Percentiles rank a stretch among this genome's conserved stretches.
These are phyloP conservation scores for Saccopteryx bilineata DNA, from an alignment of 2,113 vertebrate genomes.

Conservation along the genomic window DNA sequence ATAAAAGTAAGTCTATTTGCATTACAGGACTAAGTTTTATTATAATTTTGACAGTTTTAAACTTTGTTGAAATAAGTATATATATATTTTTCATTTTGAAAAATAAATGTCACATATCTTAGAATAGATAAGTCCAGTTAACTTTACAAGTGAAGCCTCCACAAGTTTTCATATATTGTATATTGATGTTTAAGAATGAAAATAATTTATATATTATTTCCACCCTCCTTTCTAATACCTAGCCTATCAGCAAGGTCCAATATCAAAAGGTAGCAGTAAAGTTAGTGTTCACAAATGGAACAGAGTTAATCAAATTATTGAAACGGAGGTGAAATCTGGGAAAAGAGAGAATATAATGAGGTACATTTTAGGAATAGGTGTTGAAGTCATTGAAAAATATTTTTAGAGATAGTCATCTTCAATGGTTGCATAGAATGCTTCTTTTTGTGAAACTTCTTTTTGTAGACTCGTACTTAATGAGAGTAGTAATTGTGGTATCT, in stretches of 20 bases:
- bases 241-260: background rate
- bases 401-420: slow-evolving; percentile 15
- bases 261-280: background rate
- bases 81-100: background rate
- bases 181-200: background rate
- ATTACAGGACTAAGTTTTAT: background rate
- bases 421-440: background rate
- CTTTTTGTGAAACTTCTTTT: background rate
- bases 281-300: background rate
- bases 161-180: background rate
- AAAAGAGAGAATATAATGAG: background rate
- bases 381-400: slow-evolving; percentile 22
- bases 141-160: background rate
- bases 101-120: background rate
- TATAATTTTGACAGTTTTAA: background rate
- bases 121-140: background rate
- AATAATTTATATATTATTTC: background rate
- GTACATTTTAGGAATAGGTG: background rate
- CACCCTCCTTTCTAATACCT: background rate
- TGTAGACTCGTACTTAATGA: background rate
- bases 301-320: background rate
- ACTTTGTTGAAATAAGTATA: background rate
- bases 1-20: background rate
- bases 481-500: background rate
- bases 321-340: slow-evolving; percentile 19